Evolutionary conservation across 1,140 invertebrate species (phyloP).

Genomic region (Drosophila lowei): DNA sequence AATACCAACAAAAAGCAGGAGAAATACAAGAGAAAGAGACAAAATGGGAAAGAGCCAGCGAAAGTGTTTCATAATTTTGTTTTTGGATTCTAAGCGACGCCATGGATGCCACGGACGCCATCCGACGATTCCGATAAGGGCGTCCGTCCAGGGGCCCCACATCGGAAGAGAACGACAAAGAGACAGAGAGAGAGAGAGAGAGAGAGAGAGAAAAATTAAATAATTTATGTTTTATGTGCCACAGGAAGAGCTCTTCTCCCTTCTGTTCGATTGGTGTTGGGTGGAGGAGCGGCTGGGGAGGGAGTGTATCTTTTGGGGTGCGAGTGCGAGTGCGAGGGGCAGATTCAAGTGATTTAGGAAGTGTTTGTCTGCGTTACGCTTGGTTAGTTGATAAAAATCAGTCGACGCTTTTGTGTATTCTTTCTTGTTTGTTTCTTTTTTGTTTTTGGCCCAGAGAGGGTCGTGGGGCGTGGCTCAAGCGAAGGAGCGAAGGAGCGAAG

Average conservation of each 20-base stretch:
- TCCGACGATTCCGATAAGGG: constrained; percentile 62
- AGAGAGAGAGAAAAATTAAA: constrained; percentile 65
- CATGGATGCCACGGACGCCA: constrained; percentile 30
- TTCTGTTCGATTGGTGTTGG: constrained; percentile 26
- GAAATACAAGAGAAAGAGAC: neutral
- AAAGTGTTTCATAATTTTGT: constrained; percentile 77
- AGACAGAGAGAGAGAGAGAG: neutral
- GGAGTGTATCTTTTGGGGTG: constrained; percentile 23
- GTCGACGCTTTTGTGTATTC: constrained; percentile 66
- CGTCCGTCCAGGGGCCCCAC: neutral
- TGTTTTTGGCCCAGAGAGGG: neutral
- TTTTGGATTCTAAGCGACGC: constrained; percentile 56
- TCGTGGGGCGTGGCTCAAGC: constrained; percentile 1
- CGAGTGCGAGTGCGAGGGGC: neutral
- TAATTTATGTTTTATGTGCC: constrained; percentile 80
- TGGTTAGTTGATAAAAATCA: constrained; percentile 82
- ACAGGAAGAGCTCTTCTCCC: constrained; percentile 60
- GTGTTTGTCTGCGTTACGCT: constrained; percentile 82
- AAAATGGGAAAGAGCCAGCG: constrained; percentile 3
- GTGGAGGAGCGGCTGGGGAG: neutral
- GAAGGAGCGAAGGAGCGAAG: neutral
- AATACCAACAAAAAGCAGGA: neutral
- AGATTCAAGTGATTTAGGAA: constrained; percentile 81
- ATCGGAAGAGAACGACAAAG: neutral
- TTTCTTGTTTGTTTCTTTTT: constrained; percentile 15